Evolutionary conservation across 1,140 invertebrate species (phyloP).

Genomic region (Calosoma granatense): DNA sequence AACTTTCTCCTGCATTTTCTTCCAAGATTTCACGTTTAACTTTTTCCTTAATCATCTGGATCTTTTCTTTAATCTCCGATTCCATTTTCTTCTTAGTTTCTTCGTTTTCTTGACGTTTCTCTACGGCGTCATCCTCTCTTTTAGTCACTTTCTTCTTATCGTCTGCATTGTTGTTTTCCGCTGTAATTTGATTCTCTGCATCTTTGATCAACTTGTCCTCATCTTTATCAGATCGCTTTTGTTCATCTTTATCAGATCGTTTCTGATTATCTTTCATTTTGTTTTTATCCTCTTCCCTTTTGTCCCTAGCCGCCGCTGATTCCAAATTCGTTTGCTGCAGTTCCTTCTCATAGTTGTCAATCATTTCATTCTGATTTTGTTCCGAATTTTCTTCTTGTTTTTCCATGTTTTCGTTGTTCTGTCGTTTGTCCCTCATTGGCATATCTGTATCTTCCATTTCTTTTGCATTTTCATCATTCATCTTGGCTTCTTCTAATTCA

Average conservation of each 20-base stretch:
- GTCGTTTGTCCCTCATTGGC: no score
- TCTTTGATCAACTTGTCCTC: background rate
- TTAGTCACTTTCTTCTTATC: background rate
- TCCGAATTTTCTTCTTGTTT: no score
- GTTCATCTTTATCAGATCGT: background rate
- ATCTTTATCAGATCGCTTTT: background rate
- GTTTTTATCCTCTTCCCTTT: background rate
- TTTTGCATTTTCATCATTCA: no score
- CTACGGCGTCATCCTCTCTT: background rate
- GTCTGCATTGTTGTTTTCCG: background rate
- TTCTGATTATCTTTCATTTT: background rate
- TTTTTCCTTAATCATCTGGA: slow-evolving; percentile 29
- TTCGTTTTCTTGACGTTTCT: slow-evolving; percentile 15
- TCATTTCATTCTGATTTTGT: no score
- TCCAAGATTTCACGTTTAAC: slow-evolving; percentile 26
- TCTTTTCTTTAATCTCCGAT: slow-evolving; percentile 25
- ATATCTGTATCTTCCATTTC: no score
- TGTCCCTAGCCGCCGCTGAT: no score
- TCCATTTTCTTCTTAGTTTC: slow-evolving; percentile 24
- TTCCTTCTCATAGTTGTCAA: no score
- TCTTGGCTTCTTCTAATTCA: no score
- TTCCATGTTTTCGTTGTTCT: background rate
- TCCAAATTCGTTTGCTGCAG: no score
- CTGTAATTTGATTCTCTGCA: background rate
- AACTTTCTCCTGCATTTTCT: background rate